Conservation (phyloP, 2,797 vertebrate species). For the Tangara arthus region DNA sequence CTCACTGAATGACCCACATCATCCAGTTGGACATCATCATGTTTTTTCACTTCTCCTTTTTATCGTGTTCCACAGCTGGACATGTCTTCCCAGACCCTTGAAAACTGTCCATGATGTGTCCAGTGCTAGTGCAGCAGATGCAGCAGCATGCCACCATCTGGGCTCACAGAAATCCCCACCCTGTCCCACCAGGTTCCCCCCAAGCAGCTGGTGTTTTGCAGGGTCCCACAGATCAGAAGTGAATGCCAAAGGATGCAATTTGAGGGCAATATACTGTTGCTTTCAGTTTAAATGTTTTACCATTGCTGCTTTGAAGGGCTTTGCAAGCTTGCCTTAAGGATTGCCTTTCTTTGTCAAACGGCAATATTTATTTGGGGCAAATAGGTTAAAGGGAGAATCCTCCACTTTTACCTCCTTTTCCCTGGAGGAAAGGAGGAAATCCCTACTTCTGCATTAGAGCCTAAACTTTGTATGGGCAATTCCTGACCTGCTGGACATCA, state of each 20-base stretch:
- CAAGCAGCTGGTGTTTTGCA: background rate
- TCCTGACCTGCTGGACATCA: background rate
- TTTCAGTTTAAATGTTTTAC: slow-evolving; percentile 22
- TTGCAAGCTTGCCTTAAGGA: background rate
- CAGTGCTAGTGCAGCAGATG: background rate
- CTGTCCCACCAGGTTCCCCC: background rate
- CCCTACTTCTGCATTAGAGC: fast-evolving
- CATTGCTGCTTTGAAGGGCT: background rate
- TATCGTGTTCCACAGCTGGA: background rate
- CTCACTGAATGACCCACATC: background rate
- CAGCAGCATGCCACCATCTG: fast-evolving
- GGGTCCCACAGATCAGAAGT: background rate
- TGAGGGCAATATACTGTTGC: background rate
- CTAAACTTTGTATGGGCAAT: background rate
- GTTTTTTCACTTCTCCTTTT: background rate
- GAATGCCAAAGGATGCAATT: background rate
- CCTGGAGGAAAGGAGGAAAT: background rate
- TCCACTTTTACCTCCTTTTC: background rate
- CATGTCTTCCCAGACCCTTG: background rate
- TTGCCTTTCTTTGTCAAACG: background rate
- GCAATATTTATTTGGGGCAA: background rate
- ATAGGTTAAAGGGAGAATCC: background rate
- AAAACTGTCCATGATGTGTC: background rate
- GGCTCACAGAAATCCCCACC: background rate
- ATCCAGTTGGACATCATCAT: background rate